phyloP scores from a whole-genome alignment of 2,888 invertebrate genomes.

The Hydriomena furcata region DNA sequence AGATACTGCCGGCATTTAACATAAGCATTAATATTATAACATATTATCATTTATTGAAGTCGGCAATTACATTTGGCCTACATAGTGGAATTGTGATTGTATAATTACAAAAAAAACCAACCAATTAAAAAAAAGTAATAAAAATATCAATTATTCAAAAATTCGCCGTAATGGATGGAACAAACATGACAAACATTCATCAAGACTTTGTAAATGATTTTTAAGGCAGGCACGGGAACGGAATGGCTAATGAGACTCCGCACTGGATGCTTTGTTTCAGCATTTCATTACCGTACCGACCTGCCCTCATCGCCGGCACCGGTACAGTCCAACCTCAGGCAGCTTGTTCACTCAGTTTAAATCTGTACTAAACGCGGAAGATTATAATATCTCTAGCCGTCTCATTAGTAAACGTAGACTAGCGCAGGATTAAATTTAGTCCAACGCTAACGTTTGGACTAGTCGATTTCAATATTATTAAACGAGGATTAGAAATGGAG shows the following conservation, averaged over 20 bases:
- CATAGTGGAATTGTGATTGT: background rate
- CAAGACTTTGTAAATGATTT: constrained; percentile 75
- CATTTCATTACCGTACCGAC: constrained; percentile 70
- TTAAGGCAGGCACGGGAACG: constrained; percentile 65
- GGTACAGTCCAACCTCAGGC: constrained; percentile 15
- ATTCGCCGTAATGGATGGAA: constrained; percentile 39
- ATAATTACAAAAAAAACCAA: background rate
- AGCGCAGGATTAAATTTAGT: no score
- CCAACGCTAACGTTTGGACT: no score
- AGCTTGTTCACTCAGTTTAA: constrained; percentile 1
- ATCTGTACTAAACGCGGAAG: no score
- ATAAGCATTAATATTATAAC: no score
- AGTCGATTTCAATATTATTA: no score
- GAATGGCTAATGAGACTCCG: constrained; percentile 75
- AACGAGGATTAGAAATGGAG: no score
- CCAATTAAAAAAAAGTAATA: constrained; percentile 8
- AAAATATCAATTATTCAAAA: constrained; percentile 24
- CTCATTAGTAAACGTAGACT: no score
- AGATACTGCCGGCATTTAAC: no score
- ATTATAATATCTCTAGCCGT: no score
- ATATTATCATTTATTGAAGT: no score
- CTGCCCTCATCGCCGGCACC: constrained; percentile 33
- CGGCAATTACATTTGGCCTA: no score
- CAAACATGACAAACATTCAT: constrained; percentile 62
- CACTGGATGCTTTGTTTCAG: constrained; percentile 71